Evolutionary conservation across 1,140 invertebrate genomes (phyloP).

Genomic region (Leucophenga varia): DNA sequence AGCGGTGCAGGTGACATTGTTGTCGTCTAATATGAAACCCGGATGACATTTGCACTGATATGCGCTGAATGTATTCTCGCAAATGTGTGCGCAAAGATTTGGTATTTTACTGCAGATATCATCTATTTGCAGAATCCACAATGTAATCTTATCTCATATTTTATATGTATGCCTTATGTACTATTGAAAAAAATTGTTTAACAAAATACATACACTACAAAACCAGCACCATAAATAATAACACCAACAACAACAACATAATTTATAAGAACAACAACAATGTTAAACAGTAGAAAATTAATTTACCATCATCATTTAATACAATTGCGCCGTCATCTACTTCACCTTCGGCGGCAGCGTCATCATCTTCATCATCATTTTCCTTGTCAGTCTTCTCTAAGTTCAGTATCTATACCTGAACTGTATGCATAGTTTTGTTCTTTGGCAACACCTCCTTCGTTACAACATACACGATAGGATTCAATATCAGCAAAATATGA

Average conservation of each 20-base stretch:
- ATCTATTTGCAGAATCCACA: conserved; percentile 59
- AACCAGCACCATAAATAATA: no score
- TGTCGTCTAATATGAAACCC: conserved; percentile 66
- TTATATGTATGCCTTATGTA: neutral
- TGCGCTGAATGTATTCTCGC: conserved; percentile 65
- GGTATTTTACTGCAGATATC: conserved; percentile 66
- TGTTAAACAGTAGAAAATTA: no score
- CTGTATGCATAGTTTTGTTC: neutral
- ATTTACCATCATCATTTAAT: conserved; percentile 32
- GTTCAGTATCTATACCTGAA: conserved; percentile 5
- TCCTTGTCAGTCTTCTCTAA: neutral
- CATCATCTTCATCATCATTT: conserved; percentile 7
- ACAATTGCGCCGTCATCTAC: conserved; percentile 36
- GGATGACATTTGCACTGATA: conserved; percentile 70
- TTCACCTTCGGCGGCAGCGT: neutral
- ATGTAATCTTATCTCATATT: no score
- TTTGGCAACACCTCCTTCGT: neutral
- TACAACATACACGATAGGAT: conserved; percentile 42
- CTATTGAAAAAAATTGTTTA: no score
- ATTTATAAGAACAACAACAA: no score
- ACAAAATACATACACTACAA: conserved; percentile 8
- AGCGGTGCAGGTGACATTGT: conserved; percentile 63
- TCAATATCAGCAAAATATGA: conserved; percentile 41
- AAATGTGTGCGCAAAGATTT: conserved; percentile 70
- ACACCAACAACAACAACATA: no score